Evolutionary conservation across 64 coral and sea anemone species (phyloP), one percentile per base, ranked within the genome.

Genomic region (Actinia equina): DNA sequence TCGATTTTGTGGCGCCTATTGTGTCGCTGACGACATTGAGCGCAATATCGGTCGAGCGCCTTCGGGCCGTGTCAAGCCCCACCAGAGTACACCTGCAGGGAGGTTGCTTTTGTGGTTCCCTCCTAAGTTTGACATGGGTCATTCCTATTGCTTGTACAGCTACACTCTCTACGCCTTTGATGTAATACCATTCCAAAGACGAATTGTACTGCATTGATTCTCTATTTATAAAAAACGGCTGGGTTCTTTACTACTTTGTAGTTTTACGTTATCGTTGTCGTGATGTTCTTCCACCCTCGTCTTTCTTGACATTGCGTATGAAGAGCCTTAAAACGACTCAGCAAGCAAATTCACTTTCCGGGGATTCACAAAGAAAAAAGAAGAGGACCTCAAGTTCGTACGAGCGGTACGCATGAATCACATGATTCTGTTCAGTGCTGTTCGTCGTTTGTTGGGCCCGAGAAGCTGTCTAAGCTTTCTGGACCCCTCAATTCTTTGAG

Each of bases 131-230:
- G 5, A 4, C 82, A 15, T 84, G 82, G 82, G 8, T 84, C 14
- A 55, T 84, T 84, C 82, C 82, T 23, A 56, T 84, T 15, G 6
- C 26, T 2, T 84, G 43, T 84, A 56, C 56, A 84, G 82, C 82
- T 84, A 53, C 49, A 25, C 52, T 0, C 82, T 84, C 26, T 59
- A 84, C 52, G 46, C 56, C 4, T 84, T 84, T 30, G 82, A 84
- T 17, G 10, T 84, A 3, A 22, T 7, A 5, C 8, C 19, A 19
- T 30, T 15, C n/a, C n/a, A 13, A 7, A 56, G 82, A 11, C 18
- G 82, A 58, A 19, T 5, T 54, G 43, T 84, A 53, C 44, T 84
- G 82, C 49, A 22, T 4, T 8, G 82, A 84, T n/a, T 55, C 23
- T 58, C 19, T 18, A 53, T 27, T 30, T 56, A 5, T 5, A 84